Base-by-base conservation (phyloP, 2,888 invertebrate genomes). In the Amphipyra berbera region DNA sequence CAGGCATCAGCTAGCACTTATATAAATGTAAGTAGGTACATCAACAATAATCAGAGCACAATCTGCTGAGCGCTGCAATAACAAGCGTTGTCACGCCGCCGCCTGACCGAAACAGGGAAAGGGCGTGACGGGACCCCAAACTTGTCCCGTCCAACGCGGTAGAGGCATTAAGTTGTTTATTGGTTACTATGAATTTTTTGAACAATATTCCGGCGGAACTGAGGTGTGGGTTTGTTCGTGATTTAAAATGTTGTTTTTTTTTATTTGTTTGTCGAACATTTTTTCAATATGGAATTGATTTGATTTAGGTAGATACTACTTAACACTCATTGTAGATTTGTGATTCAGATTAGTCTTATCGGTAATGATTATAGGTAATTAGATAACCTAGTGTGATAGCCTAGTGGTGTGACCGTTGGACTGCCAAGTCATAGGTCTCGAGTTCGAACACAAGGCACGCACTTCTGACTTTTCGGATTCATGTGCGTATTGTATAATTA, bases 61-160 rank as follows among this genome's bases (percentile, higher is more conserved):
- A 41, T 53, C 14, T n/a, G 37, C 53, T 35, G 50, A 50, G 42
- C 42, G 35, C n/a, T 57, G 70, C 70, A 73, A 70, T 62, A 69
- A 78, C 73, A 68, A 64, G 61, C 50, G 47, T 21, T 60, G 63
- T 66, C 66, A 68, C 78, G 41, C 38, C 37, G 63, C 59, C 53
- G 63, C 74, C 58, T 72, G 68, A 73, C 73, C 68, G 56, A 56
- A 71, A 85, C 86, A 85, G 53, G 62, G 76, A 84, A 85, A 84
- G 74, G 85, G 86, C 85, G 84, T 70, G 69, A 50, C 74, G 37
- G 35, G 7, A 3, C 45, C 55, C 45, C 10, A 53, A 68, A 65
- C 52, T 57, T 45, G 58, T 76, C 33, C 37, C 45, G 30, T n/a
- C 0, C 30, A 15, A 27, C 52, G 57, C 55, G 68, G 55, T 58